Base-by-base conservation (phyloP, 2,113 vertebrate species). In the Conger conger region DNA sequence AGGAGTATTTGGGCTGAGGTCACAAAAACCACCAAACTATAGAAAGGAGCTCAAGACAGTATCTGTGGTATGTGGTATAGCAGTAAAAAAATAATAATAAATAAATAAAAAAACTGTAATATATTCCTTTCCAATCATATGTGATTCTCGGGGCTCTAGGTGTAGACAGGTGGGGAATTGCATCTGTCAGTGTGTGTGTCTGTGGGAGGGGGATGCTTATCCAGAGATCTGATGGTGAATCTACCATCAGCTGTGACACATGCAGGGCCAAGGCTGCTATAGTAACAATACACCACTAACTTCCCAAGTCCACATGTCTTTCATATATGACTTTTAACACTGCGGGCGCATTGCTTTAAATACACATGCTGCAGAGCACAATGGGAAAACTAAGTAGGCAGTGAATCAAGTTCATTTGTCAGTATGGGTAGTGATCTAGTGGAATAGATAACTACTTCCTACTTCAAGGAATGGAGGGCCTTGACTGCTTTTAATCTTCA, bases 161-260 rank as follows among this genome's bases (percentile, higher is more conserved):
- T 18, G 54, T 16, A 57, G 53, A 57, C 53, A 17, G 53, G 3
- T 68, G 60, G 27, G n/a, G 15, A 23, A 30, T 13, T 73, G 27
- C 15, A 11, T 63, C 1, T 30, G n/a, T 73, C n/a, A 13, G 9
- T 73, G n/a, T 73, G 68, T 13, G 8, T 73, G 68, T 33, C 6
- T 33, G 68, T n/a, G n/a, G 27, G n/a, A 73, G 20, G 23, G 9
- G n/a, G n/a, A 73, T 0, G 8, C 11, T 30, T 13, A 9, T 6
- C 11, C 9, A 2, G 68, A 73, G n/a, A 33, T 73, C 33, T n/a
- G n/a, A 33, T 33, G 13, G n/a, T 73, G 68, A 73, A 73, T 30
- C n/a, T 33, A n/a, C 30, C n/a, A 73, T 73, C 68, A 73, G 68
- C 68, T 73, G n/a, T 73, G 68, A 33, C 68, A 73, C 68, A n/a